Base-by-base conservation (phyloP, 2,113 vertebrate species). In the Rhinoderma darwinii region DNA sequence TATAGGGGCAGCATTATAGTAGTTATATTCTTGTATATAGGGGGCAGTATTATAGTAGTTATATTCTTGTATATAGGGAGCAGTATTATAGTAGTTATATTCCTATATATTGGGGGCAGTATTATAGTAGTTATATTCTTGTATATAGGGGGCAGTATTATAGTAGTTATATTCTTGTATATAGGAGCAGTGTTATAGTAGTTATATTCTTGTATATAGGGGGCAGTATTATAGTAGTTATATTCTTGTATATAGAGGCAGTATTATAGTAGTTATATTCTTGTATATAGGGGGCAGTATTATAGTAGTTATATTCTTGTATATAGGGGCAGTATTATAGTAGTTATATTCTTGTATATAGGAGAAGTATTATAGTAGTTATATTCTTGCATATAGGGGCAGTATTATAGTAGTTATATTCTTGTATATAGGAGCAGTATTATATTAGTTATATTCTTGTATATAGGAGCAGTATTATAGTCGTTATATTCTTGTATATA, bases 61-160 rank as follows among this genome's bases (percentile, higher is more conserved):
- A n/a, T n/a, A n/a, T n/a, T n/a, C n/a, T n/a, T n/a, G n/a, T n/a
- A n/a, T n/a, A n/a, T n/a, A n/a, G n/a, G n/a, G n/a, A n/a, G n/a
- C n/a, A n/a, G n/a, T n/a, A n/a, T n/a, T n/a, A n/a, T n/a, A n/a
- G n/a, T n/a, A n/a, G n/a, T n/a, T n/a, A n/a, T n/a, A n/a, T n/a
- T n/a, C n/a, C n/a, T n/a, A n/a, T n/a, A n/a, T n/a, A n/a, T n/a
- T n/a, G n/a, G n/a, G n/a, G 27, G 61, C 27, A 66, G 61, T 66
- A 66, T 66, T 66, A 66, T 32, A 66, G 61, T 32, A 66, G 61
- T 66, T 66, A 66, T 66, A 66, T 66, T 66, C 61, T 66, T 66
- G 61, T 66, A 66, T 9, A 66, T 66, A 66, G 61, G 61, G 59
- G 6, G 59, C n/a, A 61, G 59, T 61, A 61, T 61, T 66, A 66